A percentile compares a stretch with the other conserved stretches of the same genome.
These are phyloP conservation scores for Rhizoglyphus robini DNA, from an alignment of 1,140 invertebrate genomes.

Conservation along the genomic window DNA sequence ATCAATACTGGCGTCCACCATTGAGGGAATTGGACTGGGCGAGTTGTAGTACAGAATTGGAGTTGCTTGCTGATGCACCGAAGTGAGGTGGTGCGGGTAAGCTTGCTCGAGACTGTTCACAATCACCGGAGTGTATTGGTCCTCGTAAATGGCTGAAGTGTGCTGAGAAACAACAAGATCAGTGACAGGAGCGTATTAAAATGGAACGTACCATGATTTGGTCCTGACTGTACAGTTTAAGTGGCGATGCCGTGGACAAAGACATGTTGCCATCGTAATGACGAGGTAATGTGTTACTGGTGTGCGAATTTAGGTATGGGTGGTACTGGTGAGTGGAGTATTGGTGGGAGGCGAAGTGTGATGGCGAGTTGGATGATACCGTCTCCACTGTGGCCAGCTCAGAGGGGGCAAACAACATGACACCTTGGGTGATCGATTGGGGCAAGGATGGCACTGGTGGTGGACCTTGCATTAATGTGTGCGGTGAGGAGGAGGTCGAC, in stretches of 20 bases:
- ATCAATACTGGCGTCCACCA: background rate
- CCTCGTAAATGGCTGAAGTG: background rate
- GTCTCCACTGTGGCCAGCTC: background rate
- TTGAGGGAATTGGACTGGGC: background rate
- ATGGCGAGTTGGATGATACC: background rate
- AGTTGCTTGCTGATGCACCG: background rate
- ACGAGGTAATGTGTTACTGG: background rate
- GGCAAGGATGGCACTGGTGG: slow-evolving; percentile 1
- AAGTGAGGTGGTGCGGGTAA: background rate
- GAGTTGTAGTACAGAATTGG: background rate
- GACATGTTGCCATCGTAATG: background rate
- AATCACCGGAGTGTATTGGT: background rate
- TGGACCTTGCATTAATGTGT: background rate
- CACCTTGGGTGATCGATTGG: background rate
- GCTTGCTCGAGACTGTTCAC: background rate
- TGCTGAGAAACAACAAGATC: background rate
- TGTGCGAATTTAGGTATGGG: background rate
- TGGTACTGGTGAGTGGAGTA: background rate
- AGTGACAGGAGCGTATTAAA: too few species aligned
- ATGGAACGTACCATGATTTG: background rate
- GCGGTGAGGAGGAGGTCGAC: background rate
- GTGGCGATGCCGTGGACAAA: background rate
- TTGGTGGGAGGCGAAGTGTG: background rate
- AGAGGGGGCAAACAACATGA: background rate
- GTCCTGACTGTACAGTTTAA: background rate